These are phyloP conservation scores for Oncorhynchus tshawytscha DNA, from an alignment of 2,113 vertebrate species.

Conservation along the genomic window DNA sequence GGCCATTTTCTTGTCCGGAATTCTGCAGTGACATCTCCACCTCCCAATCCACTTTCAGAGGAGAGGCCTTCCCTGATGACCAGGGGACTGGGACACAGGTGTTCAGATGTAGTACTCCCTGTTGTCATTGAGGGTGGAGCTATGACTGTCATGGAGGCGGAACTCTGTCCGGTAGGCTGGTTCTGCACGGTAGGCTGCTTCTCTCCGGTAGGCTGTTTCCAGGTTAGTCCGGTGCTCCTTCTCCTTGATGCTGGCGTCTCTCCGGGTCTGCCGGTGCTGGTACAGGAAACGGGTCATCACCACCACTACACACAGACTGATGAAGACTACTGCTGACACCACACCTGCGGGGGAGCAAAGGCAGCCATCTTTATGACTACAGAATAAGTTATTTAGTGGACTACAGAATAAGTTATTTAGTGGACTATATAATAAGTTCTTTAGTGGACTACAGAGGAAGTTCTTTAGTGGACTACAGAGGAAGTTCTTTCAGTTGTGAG, in stretches of 20 bases:
- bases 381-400: no score
- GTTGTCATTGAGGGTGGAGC: slow-evolving; percentile 81
- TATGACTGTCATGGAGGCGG: slow-evolving; percentile 80
- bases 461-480: no score
- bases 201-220: slow-evolving; percentile 88
- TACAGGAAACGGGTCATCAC: slow-evolving; percentile 90
- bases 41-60: slow-evolving; percentile 40
- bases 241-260: slow-evolving; percentile 77
- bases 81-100: slow-evolving; percentile 9
- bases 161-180: slow-evolving; percentile 87
- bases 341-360: slow-evolving; percentile 73
- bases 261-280: slow-evolving; percentile 85
- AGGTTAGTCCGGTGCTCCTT: slow-evolving; percentile 83
- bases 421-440: no score
- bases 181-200: slow-evolving; percentile 62
- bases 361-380: neutral
- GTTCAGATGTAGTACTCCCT: slow-evolving; percentile 97
- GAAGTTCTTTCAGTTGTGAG: no score
- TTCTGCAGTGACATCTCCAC: slow-evolving; percentile 21
- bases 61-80: slow-evolving; percentile 1
- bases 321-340: slow-evolving; percentile 88
- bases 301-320: slow-evolving; percentile 84
- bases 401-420: no score
- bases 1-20: slow-evolving; percentile 9
- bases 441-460: no score